Conservation (phyloP, 1,140 invertebrate genomes). For the Berghia stephanieae region DNA sequence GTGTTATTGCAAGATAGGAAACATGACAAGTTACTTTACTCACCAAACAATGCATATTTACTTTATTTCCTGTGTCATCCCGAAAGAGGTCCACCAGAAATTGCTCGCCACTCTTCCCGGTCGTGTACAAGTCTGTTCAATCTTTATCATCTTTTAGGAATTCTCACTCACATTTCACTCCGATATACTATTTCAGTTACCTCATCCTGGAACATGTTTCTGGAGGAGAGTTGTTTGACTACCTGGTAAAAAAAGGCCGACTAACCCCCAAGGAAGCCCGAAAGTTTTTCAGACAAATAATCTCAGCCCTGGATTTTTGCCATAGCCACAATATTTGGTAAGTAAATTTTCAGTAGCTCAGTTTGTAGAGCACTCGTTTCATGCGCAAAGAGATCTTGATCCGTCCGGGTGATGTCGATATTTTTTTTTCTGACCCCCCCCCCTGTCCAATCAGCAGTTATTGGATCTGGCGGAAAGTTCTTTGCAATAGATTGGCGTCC, state of each 20-base stretch:
- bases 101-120: not conserved
- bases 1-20: too few relatives aligned
- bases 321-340: constrained; percentile 99
- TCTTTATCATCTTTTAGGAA: not conserved
- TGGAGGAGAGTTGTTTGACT: constrained; percentile 98
- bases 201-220: constrained; percentile 98
- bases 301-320: constrained; percentile 99
- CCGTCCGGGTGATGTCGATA: too few relatives aligned
- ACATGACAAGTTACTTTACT: too few relatives aligned
- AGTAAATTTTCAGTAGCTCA: constrained; percentile 60
- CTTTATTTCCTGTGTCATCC: not conserved
- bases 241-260: constrained; percentile 97
- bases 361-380: not conserved
- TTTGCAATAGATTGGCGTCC: too few relatives aligned
- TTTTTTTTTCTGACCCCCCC: too few relatives aligned
- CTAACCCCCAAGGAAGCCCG: constrained; percentile 98
- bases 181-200: constrained; percentile 77
- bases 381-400: too few relatives aligned
- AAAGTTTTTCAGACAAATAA: constrained; percentile 98
- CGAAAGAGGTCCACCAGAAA: not conserved
- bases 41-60: not conserved
- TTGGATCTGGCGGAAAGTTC: too few relatives aligned
- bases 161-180: not conserved
- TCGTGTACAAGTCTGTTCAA: not conserved
- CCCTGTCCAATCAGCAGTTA: too few relatives aligned